Base-by-base conservation (phyloP, 2,797 vertebrate species). In the Lithobates pipiens region DNA sequence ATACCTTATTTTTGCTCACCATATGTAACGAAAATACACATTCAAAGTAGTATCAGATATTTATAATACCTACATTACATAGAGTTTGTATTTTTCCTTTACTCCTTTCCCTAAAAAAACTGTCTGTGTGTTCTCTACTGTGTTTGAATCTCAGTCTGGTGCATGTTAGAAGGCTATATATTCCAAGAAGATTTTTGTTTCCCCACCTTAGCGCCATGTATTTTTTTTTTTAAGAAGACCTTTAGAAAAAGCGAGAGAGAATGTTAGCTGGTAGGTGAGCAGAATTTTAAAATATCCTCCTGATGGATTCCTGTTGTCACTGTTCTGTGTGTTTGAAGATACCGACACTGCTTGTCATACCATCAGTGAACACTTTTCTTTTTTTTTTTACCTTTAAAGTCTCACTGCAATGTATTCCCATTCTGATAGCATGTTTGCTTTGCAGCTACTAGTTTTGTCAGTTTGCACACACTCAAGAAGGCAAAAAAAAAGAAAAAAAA, bases 101-200 rank as follows among this genome's bases (percentile, higher is more conserved):
- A 23, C n/a, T 63, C 23, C 10, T 67, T 27, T 67, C 25, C 63
- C 29, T 29, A 27, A 10, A 25, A 25, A 65, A 29, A 67, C 65
- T 11, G 9, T 15, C 65, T 27, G 3, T 67, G 70, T 61, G 54
- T 29, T 42, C 18, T 44, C 54, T 73, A 54, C 29, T 44, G 65
- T 73, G 80, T 72, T 68, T 54, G 39, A 68, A 68, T 76, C 50
- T 76, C 27, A 83, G 50, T 36, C 29, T 74, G 32, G 32, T 25
- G 50, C 63, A 70, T 81, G 75, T 73, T 10, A 15, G 79, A 78
- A 80, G 77, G 57, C 10, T 71, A 72, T 77, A 9, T 77, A 71
- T 80, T 76, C 65, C 70, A 80, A 57, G 71, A 86, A 88, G 87
- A 88, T 88, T 77, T 82, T 73, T 82, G 76, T 88, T 84, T 71